Base-by-base conservation (phyloP, 2,888 invertebrate species). In the Molanna angustata region DNA sequence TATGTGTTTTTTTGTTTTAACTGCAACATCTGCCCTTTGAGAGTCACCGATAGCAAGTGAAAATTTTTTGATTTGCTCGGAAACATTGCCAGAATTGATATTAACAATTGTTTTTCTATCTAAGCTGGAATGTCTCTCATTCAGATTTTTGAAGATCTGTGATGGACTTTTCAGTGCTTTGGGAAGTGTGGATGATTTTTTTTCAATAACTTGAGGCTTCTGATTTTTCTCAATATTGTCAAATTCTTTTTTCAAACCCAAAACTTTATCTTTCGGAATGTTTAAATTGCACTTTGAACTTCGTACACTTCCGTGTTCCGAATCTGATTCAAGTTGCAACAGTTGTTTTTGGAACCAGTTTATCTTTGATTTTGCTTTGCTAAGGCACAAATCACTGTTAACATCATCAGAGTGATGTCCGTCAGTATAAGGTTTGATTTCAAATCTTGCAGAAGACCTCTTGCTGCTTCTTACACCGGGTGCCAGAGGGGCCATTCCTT, bases 271-370 rank as follows among this genome's bases (percentile, higher is more conserved):
- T 18, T 46, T 47, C 1, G 51, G 21, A 14, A 57, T 32, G 43
- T 50, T 44, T n/a, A 51, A 50, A 11, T 45, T 46, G 11, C 22
- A 13, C 22, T 45, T 50, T 0, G 76, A 76, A 56, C 71, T 71
- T 39, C 71, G 61, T 52, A 69, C 60, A 14, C 72, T 72, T 59
- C 72, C 74, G 41, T 64, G 66, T 46, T 76, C 73, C 0, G 74
- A 72, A 57, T 74, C 74, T 0, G 73, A 66, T 59, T 76, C 71
- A 1, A 67, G 65, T 61, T 72, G 71, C 53, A 64, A 66, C 56
- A 76, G 73, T 52, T 74, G 72, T 59, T 73, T 75, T 67, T 77
- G 76, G 50, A 77, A 77, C 69, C 76, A 69, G 57, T 76, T 76
- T 3, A 77, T 77, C 61, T 73, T 74, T 1, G 69, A 66, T 62